Conservation (phyloP, 1,140 invertebrate species). For the Leptoteleia sp. region DNA sequence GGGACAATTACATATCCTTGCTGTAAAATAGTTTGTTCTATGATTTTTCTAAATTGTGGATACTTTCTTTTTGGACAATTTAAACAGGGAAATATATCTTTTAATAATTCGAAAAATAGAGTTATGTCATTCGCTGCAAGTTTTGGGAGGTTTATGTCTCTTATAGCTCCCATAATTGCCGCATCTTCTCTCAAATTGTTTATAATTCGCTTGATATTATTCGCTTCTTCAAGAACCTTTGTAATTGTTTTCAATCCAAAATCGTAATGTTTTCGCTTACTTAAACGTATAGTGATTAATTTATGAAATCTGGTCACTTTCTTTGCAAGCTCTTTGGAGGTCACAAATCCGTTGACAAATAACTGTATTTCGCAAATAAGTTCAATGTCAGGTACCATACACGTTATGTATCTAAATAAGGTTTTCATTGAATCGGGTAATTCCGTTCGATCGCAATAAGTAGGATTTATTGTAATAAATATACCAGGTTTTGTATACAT, state of each 20-base stretch:
- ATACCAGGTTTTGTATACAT: conserved; percentile 92
- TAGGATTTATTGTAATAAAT: conserved; percentile 97
- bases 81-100: conserved; percentile 93
- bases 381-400: conserved; percentile 93
- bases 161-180: conserved; percentile 92
- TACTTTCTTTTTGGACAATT: conserved; percentile 92
- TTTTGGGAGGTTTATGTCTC: conserved; percentile 95
- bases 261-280: conserved; percentile 95
- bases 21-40: conserved; percentile 85
- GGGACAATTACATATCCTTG: conserved; percentile 86
- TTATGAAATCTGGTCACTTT: conserved; percentile 95
- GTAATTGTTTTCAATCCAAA: conserved; percentile 94
- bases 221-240: conserved; percentile 93
- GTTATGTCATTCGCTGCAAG: conserved; percentile 95
- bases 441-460: conserved; percentile 92
- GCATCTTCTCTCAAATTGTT: conserved; percentile 90
- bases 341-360: conserved; percentile 93
- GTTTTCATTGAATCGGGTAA: conserved; percentile 95
- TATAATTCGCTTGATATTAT: conserved; percentile 89
- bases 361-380: conserved; percentile 95
- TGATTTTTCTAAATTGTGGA: conserved; percentile 90
- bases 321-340: conserved; percentile 92
- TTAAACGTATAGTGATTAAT: conserved; percentile 90
- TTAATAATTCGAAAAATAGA: conserved; percentile 91
- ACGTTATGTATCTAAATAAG: conserved; percentile 93